Evolutionary conservation across 2,113 vertebrate genomes (phyloP), one percentile per base, ranked within the genome.

Genomic region (Neogale vison): DNA sequence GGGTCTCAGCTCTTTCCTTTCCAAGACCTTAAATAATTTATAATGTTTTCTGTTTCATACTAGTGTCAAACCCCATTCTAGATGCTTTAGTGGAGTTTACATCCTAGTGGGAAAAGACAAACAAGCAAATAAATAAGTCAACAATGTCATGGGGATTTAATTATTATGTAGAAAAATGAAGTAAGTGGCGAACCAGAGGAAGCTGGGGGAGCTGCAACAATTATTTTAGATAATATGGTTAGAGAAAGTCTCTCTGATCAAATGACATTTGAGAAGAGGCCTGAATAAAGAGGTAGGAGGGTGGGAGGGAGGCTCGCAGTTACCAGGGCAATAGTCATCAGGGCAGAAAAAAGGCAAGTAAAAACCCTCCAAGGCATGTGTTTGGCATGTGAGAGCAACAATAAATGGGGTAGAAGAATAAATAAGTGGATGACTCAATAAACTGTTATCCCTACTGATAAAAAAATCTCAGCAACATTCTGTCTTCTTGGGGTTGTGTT

Each of bases 1-100:
- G 1, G 0, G 17, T 84, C 80, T 91, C 61, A 76, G 59, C 50
- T 14, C 4, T 79, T 83, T 89, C 18, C 31, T 89, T 93, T 93
- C 50, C 72, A 95, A 94, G 15, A 76, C 6, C 84, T 55, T 84
- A 80, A 89, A 96, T 93, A 92, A 93, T 85, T 74, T 79, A 88
- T 91, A 71, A 47, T 63, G 3, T 65, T 83, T 85, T 45, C 52
- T 63, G 9, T 69, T 80, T 92, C 34, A 76, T 52, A 29, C 7
- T 79, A 92, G 50, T 80, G 39, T 79, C 26, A 87, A 90, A 50
- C 2, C 13, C 36, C 36, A 4, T 63, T 84, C 69, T 92, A 71
- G n/a, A 61, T 92, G 31, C 26, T 96, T 88, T 36, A 29, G 26
- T 69, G 6, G 67, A 36, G n/a, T 2, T 93, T 34, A 42, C 2